phyloP scores from a whole-genome alignment of 53 echinoderm and acorn worm genomes.

The Henricia sp. region DNA sequence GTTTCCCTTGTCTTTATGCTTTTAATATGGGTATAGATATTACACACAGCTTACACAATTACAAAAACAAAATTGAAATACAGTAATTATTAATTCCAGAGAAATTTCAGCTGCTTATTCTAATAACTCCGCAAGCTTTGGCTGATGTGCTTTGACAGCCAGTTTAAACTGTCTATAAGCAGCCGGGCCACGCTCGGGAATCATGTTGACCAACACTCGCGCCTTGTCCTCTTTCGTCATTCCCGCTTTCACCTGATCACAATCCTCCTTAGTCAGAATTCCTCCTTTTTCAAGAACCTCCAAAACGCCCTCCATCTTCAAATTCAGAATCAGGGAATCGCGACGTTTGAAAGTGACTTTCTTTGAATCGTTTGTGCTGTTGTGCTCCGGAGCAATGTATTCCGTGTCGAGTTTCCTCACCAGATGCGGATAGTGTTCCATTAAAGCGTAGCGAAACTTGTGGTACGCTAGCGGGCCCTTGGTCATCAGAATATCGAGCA shows the following conservation, averaged over 20 bases:
- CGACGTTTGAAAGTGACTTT: conserved; percentile 60
- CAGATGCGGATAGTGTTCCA: conserved; percentile 80
- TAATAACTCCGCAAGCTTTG: conserved; percentile 77
- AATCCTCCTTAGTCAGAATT: conserved; percentile 72
- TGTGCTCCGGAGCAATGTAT: conserved; percentile 7
- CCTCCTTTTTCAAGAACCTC: conserved; percentile 70
- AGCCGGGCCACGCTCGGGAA: conserved; percentile 71
- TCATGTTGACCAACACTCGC: conserved; percentile 74
- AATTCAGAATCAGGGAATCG: conserved; percentile 77
- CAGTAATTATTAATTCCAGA: too few relatives aligned
- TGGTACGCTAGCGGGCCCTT: conserved; percentile 86
- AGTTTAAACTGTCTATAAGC: conserved; percentile 80
- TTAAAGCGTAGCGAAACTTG: conserved; percentile 85
- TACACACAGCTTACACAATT: too few relatives aligned
- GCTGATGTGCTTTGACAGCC: conserved; percentile 73
- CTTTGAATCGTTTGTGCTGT: conserved; percentile 11
- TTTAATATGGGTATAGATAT: too few relatives aligned
- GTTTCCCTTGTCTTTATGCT: too few relatives aligned
- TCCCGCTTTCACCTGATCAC: conserved; percentile 69
- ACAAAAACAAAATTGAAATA: too few relatives aligned
- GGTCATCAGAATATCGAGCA: conserved; percentile 75
- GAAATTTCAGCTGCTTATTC: too few relatives aligned
- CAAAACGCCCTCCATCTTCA: conserved; percentile 74
- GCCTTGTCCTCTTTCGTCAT: conserved; percentile 78
- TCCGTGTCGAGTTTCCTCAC: conserved; percentile 72